Percentiles rank a stretch among this genome's conserved stretches.
phyloP scores from a whole-genome alignment of 2,113 vertebrate species.

The Rhineura floridana region DNA sequence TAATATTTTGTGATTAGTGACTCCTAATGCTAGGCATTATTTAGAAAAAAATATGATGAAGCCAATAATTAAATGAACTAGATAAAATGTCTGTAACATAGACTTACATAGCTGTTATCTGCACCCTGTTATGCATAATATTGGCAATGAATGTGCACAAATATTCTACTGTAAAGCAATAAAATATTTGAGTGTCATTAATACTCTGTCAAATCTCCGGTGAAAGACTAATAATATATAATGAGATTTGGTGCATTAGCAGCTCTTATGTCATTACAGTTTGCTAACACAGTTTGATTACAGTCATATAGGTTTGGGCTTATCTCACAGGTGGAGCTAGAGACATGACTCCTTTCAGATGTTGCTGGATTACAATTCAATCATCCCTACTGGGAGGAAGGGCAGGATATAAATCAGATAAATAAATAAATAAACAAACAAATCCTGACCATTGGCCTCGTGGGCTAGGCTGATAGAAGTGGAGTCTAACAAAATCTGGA shows the following conservation, averaged over 20 bases:
- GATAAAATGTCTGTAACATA: not conserved
- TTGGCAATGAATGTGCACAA: slow-evolving; percentile 37
- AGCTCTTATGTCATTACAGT: slow-evolving; percentile 28
- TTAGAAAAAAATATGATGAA: slow-evolving; percentile 43
- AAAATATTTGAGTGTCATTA: slow-evolving; percentile 42
- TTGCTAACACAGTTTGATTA: not conserved
- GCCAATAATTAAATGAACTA: not conserved
- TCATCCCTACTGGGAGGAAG: no score
- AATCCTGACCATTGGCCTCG: no score
- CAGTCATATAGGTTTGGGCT: not conserved
- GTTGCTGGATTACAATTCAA: no score
- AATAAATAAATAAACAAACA: no score
- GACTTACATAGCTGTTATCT: slow-evolving; percentile 28
- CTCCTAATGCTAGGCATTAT: not conserved
- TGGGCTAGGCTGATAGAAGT: no score
- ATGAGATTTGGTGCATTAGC: slow-evolving; percentile 22
- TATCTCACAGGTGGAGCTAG: slow-evolving; percentile 5
- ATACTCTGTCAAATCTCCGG: slow-evolving; percentile 28
- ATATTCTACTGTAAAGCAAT: slow-evolving; percentile 32
- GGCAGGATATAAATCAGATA: no score
- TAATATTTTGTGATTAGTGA: slow-evolving; percentile 22
- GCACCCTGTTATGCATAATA: slow-evolving; percentile 38
- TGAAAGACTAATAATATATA: slow-evolving; percentile 47
- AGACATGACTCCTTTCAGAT: not conserved
- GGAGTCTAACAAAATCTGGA: no score